Conservation (phyloP, 2,797 vertebrate species). For the Molossus molossus region DNA sequence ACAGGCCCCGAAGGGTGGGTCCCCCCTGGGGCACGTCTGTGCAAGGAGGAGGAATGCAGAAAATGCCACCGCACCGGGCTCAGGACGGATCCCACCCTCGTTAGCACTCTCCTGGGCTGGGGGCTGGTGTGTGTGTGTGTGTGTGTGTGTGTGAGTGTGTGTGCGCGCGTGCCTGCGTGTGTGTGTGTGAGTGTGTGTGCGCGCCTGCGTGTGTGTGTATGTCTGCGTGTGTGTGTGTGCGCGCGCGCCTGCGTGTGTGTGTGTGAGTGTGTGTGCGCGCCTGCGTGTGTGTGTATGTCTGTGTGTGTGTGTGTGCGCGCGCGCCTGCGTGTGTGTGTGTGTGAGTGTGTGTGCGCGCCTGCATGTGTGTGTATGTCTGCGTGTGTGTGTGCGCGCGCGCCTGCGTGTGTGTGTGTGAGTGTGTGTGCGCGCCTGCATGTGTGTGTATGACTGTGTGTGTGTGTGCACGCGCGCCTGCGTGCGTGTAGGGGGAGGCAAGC, state of each 20-base stretch:
- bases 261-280: background rate
- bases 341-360: fast-evolving
- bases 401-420: fast-evolving
- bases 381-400: background rate
- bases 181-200: too few species aligned
- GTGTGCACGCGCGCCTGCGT: too few species aligned
- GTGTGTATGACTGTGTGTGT: background rate
- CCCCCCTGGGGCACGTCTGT: background rate
- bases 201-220: fast-evolving
- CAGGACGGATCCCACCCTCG: background rate
- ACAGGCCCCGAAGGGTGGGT: background rate
- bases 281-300: too few species aligned
- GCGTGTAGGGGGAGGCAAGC: fast-evolving
- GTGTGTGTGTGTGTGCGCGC: background rate
- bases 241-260: fast-evolving
- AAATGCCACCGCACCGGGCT: background rate
- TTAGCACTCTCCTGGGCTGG: background rate
- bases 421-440: fast-evolving
- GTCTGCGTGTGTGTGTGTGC: too few species aligned
- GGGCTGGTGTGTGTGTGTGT: background rate
- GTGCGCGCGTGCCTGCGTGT: too few species aligned
- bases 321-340: fast-evolving
- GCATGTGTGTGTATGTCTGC: too few species aligned
- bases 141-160: background rate
- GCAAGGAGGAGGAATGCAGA: background rate